Percentiles rank a stretch among this genome's conserved stretches.
Conservation (phyloP, 2,888 invertebrate genomes). For the Eugnorisma glareosa region DNA sequence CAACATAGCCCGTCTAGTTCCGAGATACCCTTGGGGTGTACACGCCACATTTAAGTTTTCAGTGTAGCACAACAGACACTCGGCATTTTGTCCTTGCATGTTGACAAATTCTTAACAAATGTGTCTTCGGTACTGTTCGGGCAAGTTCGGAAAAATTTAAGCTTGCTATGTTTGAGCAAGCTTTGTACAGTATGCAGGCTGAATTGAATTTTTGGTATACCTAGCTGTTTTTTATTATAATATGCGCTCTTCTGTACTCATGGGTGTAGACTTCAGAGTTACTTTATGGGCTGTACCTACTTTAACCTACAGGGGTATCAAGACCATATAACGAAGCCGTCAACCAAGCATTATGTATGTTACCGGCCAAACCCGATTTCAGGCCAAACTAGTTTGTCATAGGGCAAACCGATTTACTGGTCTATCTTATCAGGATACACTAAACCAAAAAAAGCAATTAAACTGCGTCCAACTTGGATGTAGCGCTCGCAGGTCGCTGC, state of each 20-base stretch:
- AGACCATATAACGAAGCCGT: too few species aligned
- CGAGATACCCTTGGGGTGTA: slow-evolving; percentile 47
- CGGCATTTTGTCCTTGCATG: slow-evolving; percentile 67
- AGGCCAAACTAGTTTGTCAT: too few species aligned
- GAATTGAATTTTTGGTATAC: not conserved
- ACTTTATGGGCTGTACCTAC: not conserved
- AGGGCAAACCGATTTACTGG: too few species aligned
- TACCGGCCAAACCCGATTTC: too few species aligned
- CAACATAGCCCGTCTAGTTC: slow-evolving; percentile 2
- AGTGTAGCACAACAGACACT: slow-evolving; percentile 56
- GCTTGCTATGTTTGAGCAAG: slow-evolving; percentile 28
- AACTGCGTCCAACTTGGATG: too few species aligned
- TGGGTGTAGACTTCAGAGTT: not conserved
- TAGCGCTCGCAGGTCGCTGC: too few species aligned
- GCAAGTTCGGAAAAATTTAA: slow-evolving; percentile 20
- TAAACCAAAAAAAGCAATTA: too few species aligned
- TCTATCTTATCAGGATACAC: too few species aligned
- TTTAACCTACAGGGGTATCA: too few species aligned
- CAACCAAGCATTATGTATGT: too few species aligned
- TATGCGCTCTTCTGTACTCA: not conserved
- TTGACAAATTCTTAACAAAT: slow-evolving; percentile 60
- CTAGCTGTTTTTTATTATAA: not conserved
- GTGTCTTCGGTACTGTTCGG: slow-evolving; percentile 33
- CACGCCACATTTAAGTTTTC: slow-evolving; percentile 67
- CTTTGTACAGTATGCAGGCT: not conserved